Percentiles rank a stretch among this genome's conserved stretches.
Evolutionary conservation across 1,140 invertebrate species (phyloP).

Genomic region (Varroa destructor): DNA sequence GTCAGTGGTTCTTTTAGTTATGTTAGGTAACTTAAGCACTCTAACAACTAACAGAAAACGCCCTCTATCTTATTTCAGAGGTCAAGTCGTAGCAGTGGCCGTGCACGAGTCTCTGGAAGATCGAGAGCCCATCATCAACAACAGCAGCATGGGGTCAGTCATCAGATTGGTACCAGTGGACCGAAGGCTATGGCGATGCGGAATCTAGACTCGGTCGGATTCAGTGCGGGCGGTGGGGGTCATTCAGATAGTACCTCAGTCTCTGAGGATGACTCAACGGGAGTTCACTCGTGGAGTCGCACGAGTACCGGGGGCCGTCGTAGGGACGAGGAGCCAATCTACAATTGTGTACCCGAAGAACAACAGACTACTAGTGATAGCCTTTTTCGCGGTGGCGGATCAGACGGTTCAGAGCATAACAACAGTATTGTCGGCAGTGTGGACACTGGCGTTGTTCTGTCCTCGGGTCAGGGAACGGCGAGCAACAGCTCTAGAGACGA

Average conservation of each 20-base stretch:
- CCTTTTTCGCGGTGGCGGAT: too few species aligned
- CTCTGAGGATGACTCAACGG: slow-evolving; percentile 21
- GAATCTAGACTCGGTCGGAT: not conserved
- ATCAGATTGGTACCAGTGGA: too few species aligned
- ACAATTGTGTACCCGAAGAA: slow-evolving; percentile 19
- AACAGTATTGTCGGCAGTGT: too few species aligned
- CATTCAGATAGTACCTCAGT: slow-evolving; percentile 14
- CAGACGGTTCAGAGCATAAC: too few species aligned
- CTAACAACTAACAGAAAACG: not conserved
- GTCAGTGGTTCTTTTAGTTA: not conserved
- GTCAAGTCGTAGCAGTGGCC: slow-evolving; percentile 24
- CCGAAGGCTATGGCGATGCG: not conserved
- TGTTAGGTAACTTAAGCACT: not conserved
- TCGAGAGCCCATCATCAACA: not conserved
- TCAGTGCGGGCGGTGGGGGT: too few species aligned
- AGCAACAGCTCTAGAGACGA: slow-evolving; percentile 7
- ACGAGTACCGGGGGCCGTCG: not conserved
- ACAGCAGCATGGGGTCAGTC: too few species aligned
- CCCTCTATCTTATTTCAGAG: not conserved
- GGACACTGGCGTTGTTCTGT: too few species aligned
- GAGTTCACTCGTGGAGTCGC: slow-evolving; percentile 17
- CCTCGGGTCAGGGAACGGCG: not conserved
- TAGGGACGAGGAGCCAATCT: slow-evolving; percentile 5
- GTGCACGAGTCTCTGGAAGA: not conserved
- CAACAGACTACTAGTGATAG: too few species aligned